These are phyloP conservation scores for Rhabdomys pumilio DNA, from an alignment of 2,797 vertebrate genomes.

Conservation along the genomic window DNA sequence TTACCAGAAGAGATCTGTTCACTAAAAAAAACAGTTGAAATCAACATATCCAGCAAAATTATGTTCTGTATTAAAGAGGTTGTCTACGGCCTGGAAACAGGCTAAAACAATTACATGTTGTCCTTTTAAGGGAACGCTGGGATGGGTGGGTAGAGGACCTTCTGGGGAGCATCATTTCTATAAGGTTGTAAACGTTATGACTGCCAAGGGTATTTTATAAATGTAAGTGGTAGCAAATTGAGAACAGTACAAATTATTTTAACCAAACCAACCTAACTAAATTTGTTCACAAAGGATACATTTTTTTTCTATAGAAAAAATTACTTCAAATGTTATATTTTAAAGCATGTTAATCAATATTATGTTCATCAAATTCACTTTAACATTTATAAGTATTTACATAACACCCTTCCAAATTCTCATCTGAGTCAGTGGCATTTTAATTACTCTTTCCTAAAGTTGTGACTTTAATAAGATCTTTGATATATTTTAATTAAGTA, in stretches of 20 bases:
- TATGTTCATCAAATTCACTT: constrained; percentile 30
- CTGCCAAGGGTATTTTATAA: not conserved
- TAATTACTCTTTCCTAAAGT: not conserved
- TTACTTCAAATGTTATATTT: not conserved
- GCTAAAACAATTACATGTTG: not conserved
- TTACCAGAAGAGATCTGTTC: not conserved
- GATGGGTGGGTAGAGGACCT: not conserved
- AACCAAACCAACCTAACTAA: not conserved
- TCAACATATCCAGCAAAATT: not conserved
- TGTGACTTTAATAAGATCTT: constrained; percentile 53
- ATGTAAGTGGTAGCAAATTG: not conserved
- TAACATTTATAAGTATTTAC: not conserved
- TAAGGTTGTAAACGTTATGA: not conserved
- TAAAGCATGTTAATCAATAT: not conserved
- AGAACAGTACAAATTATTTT: not conserved
- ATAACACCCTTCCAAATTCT: not conserved
- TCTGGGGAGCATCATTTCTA: not conserved
- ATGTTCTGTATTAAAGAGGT: not conserved
- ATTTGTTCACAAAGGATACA: not conserved
- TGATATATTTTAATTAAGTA: not conserved
- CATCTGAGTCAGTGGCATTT: constrained; percentile 18
- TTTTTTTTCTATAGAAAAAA: not conserved
- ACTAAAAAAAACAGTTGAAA: constrained; percentile 22
- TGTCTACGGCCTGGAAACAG: not conserved
- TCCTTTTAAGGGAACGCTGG: not conserved